Evolutionary conservation across 2,113 vertebrate genomes (phyloP), one percentile per base, ranked within the genome.

Genomic region (Redunca redunca): DNA sequence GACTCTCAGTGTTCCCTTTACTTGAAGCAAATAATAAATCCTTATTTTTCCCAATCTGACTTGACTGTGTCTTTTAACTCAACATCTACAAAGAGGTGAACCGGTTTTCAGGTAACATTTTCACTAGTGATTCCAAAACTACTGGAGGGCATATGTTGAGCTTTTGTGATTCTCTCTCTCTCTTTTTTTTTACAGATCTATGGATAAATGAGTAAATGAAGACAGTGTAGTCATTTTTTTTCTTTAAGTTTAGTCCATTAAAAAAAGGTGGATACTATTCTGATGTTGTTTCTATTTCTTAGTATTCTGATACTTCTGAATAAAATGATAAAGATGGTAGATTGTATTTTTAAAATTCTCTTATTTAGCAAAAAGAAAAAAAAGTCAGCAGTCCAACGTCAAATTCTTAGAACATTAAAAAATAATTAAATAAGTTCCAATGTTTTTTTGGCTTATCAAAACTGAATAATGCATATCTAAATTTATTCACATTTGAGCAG

Each of bases 401-500:
- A 88, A 28, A 19, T 50, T 23, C 3, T 94, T 43, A 55, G 30
- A 80, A 74, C 11, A 19, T 13, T 57, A n/a, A 25, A 71, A 48
- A 50, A 96, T 82, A 96, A 93, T 82, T 93, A 78, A 81, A 78
- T n/a, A 95, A 48, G 16, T 83, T 90, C 16, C 21, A 46, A 7
- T 90, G 28, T 74, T 71, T 94, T 46, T 46, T 74, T 96, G 40
- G 17, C 33, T 88, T 97, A 30, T 88, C 46, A 82, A 84, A 95
- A 91, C 8, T 52, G 30, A 53, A 16, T 30, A 57, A 43, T 6
- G 5, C 28, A 14, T 96, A 89, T n/a, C 77, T 96, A 77, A 96
- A 90, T 82, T 93, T 84, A 77, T 86, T 82, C 92, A 25, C 40
- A 93, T 60, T 89, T 91, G n/a, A 91, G 52, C 85, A 95, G 26